Conservation (phyloP, 35 echinoderm and acorn worm species). For the Apostichopus parvimensis region DNA sequence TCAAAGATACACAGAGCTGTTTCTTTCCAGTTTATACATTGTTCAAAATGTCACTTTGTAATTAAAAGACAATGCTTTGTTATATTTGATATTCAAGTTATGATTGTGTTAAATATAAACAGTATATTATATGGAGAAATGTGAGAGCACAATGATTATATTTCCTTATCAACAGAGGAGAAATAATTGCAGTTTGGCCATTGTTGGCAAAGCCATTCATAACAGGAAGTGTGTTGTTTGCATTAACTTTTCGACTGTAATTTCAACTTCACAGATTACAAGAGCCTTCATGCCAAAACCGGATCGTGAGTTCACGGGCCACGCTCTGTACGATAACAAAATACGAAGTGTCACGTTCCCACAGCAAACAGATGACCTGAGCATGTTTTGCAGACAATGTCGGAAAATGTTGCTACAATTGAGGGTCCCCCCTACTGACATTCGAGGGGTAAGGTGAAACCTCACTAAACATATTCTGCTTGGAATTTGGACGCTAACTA, state of each 20-base stretch:
- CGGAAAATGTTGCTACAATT: constrained; percentile 64
- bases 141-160: too few relatives aligned
- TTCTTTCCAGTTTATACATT: too few relatives aligned
- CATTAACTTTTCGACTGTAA: background rate
- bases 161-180: too few relatives aligned
- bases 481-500: too few relatives aligned
- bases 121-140: too few relatives aligned
- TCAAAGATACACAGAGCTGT: too few relatives aligned
- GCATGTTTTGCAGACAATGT: constrained; percentile 59
- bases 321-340: constrained; percentile 80
- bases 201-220: background rate
- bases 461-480: too few relatives aligned
- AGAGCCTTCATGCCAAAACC: constrained; percentile 77
- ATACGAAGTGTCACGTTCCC: constrained; percentile 65
- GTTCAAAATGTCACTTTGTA: too few relatives aligned
- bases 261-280: constrained; percentile 39
- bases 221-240: background rate
- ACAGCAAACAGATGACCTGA: constrained; percentile 65
- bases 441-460: constrained; percentile 83
- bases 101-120: too few relatives aligned
- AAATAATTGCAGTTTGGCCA: too few relatives aligned
- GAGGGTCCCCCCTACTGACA: constrained; percentile 56
- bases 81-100: too few relatives aligned
- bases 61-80: too few relatives aligned
- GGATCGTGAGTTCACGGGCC: constrained; percentile 88